Conservation (phyloP, 2,113 vertebrate species). For the Chionomys nivalis region DNA sequence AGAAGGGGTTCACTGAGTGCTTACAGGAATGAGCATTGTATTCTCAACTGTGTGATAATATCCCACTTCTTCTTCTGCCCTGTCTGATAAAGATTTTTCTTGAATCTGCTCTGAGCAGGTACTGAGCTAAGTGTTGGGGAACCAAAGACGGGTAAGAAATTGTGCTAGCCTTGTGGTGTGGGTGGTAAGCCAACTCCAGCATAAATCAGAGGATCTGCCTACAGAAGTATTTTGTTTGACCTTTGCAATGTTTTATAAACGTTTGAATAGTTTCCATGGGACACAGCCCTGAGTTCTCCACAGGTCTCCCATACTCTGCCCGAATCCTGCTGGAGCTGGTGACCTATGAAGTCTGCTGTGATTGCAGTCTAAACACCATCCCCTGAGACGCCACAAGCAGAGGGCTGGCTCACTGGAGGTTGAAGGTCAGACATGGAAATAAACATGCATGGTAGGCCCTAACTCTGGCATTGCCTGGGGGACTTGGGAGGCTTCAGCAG, state of each 20-base stretch:
- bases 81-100: background rate
- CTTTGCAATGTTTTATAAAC: conserved; percentile 24
- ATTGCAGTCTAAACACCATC: conserved; percentile 9
- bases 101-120: background rate
- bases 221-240: conserved; percentile 28
- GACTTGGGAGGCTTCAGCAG: too few species aligned
- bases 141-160: background rate
- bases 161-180: background rate
- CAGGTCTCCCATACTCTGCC: background rate
- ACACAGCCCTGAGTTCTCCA: background rate
- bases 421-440: background rate
- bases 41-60: background rate
- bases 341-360: background rate
- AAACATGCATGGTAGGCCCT: background rate
- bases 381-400: background rate
- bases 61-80: background rate
- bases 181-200: background rate
- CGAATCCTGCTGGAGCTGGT: background rate
- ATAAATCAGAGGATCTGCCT: background rate
- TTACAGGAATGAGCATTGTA: background rate
- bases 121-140: background rate
- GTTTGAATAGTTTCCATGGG: conserved; percentile 29
- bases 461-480: background rate
- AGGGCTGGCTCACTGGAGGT: background rate
- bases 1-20: too few species aligned